Percentiles rank a stretch among this genome's conserved stretches.
phyloP scores from a whole-genome alignment of 2,113 vertebrate species.

The Glaucidium brasilianum region DNA sequence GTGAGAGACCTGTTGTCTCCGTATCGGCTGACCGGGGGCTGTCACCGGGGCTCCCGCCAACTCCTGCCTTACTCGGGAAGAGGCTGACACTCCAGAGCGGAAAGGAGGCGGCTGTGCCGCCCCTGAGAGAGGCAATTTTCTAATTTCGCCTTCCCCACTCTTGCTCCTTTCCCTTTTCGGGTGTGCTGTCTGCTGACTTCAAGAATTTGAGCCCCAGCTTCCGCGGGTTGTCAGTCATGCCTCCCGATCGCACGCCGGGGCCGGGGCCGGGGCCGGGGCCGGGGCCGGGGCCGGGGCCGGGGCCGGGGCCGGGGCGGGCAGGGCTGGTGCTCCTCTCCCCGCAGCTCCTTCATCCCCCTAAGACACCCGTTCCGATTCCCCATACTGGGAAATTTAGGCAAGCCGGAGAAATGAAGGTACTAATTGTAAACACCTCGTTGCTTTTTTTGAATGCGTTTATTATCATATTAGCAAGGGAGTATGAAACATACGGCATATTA shows the following conservation, averaged over 20 bases:
- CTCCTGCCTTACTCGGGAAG: neutral
- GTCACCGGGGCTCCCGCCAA: neutral
- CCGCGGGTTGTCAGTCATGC: neutral
- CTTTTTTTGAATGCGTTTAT: constrained; percentile 66
- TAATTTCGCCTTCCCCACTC: neutral
- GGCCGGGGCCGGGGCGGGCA: neutral
- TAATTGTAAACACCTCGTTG: constrained; percentile 68
- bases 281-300: neutral
- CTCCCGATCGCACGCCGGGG: neutral
- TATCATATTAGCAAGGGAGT: constrained; percentile 66
- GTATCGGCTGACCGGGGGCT: neutral
- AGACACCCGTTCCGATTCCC: neutral
- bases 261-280: neutral
- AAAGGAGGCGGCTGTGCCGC: neutral
- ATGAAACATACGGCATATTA: constrained; percentile 66
- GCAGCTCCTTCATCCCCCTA: neutral
- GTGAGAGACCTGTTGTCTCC: neutral
- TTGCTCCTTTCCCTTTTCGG: neutral
- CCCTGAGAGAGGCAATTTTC: neutral
- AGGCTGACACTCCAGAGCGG: neutral
- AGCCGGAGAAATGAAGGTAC: constrained; percentile 30
- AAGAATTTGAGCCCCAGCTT: neutral
- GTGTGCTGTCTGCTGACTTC: neutral
- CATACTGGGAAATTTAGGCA: constrained; percentile 13
- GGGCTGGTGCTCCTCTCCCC: neutral